Base-by-base conservation (phyloP, 2,797 vertebrate species). In the Sebastes trivittatus region DNA sequence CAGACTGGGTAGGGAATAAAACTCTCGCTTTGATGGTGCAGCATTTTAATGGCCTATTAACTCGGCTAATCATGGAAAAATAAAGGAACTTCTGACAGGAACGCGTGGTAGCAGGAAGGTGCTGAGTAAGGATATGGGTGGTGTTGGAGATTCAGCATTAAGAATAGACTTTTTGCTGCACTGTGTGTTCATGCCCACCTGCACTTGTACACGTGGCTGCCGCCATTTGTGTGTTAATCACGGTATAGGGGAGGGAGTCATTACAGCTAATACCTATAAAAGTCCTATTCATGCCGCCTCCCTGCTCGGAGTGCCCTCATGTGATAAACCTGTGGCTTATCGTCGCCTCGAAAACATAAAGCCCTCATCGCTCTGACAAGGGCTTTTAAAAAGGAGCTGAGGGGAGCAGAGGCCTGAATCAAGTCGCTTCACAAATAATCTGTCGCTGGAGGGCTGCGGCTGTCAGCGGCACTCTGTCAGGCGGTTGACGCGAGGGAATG, bases 401-500 rank as follows among this genome's bases (percentile, higher is more conserved):
- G 18, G 66, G 64, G 81, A 85, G 74, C 69, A 7, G 23, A 64
- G 73, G 64, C 87, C 88, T 7, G 49, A 82, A 85, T 89, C 71
- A 84, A 87, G 88, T 70, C 63, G 11, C 61, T 58, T 76, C 86
- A 84, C 91, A 90, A 90, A 92, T 93, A 87, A 91, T 82, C 63
- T 79, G 85, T 87, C 66, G 80, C 88, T 58, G 68, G 67, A 81
- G 82, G 91, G 83, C 81, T 58, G 72, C 1, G 4, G 64, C 81
- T 85, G 83, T 87, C 87, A 77, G 78, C 16, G 58, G 75, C 75
- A 61, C 87, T 85, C 73, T 67, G 81, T 88, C 85, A 87, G 68
- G 16, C 5, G 25, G 75, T 7, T 27, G 69, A 54, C 32, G 69
- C 6, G 20, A 73, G 76, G 75, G 83, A 84, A 81, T 68, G 85